Evolutionary conservation across 2,113 vertebrate genomes (phyloP).

Genomic region (Bos taurus): DNA sequence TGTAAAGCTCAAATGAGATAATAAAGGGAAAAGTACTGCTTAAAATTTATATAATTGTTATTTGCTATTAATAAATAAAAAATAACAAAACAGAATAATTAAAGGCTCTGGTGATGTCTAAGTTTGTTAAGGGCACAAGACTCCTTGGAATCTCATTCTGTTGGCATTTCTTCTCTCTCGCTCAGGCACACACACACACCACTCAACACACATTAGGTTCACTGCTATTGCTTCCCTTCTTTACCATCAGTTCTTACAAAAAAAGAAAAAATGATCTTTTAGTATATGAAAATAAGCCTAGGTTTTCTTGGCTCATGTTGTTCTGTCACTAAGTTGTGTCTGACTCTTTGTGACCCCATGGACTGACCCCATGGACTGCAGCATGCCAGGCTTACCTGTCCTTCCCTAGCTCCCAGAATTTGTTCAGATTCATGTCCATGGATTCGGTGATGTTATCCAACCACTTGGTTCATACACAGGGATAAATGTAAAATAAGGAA

Average conservation of each 20-base stretch:
- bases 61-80: slow-evolving; percentile 3
- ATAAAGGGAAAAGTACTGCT: neutral
- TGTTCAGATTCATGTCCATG: neutral
- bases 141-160: neutral
- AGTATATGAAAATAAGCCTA: neutral
- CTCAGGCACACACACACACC: neutral
- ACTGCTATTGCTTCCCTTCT: neutral
- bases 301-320: neutral
- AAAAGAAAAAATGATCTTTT: neutral
- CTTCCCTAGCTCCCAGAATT: neutral
- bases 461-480: neutral
- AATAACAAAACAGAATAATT: neutral
- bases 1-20: neutral
- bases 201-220: neutral
- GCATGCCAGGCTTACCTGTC: neutral
- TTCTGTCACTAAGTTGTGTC: neutral
- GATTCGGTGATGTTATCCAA: neutral
- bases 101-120: neutral
- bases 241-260: neutral
- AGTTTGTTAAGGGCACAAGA: neutral
- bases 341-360: neutral
- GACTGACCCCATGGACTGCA: neutral
- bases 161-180: neutral
- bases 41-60: neutral
- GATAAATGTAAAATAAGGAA: neutral